These are phyloP conservation scores for Drosophila pullipes DNA, from an alignment of 2,888 invertebrate genomes.

Conservation along the genomic window DNA sequence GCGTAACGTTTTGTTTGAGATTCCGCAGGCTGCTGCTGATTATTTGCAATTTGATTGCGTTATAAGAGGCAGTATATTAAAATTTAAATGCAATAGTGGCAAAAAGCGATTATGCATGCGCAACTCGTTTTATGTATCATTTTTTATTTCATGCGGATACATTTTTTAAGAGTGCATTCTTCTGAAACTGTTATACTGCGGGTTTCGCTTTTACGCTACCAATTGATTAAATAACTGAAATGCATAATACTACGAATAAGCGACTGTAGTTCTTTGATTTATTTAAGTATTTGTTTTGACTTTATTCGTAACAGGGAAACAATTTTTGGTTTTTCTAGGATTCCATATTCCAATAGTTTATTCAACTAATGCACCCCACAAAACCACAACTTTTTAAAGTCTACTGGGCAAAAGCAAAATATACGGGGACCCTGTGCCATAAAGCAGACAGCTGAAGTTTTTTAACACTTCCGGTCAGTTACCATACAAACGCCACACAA, in stretches of 20 bases:
- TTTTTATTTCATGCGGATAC: constrained; percentile 19
- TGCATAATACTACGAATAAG: background rate
- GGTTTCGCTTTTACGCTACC: constrained; percentile 7
- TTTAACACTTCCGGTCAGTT: constrained; percentile 32
- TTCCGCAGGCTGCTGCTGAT: constrained; percentile 18
- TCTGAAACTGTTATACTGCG: background rate
- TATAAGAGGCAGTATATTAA: constrained; percentile 32
- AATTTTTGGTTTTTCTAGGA: background rate
- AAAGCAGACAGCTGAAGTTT: background rate
- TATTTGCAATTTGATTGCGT: constrained; percentile 40
- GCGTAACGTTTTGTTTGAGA: constrained; percentile 27
- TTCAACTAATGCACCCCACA: background rate
- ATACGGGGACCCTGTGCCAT: background rate
- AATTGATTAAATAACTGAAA: background rate
- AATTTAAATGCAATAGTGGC: constrained; percentile 31
- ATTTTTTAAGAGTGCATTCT: constrained; percentile 38
- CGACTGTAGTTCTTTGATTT: background rate
- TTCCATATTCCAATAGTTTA: background rate
- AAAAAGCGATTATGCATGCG: constrained; percentile 38
- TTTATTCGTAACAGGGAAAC: background rate
- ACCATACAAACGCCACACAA: constrained; percentile 27
- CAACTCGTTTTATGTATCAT: background rate
- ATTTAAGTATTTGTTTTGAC: background rate
- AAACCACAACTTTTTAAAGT: background rate
- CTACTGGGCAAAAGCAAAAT: background rate